These are phyloP conservation scores for Ameiurus melas DNA, from an alignment of 2,113 vertebrate genomes.

Conservation along the genomic window DNA sequence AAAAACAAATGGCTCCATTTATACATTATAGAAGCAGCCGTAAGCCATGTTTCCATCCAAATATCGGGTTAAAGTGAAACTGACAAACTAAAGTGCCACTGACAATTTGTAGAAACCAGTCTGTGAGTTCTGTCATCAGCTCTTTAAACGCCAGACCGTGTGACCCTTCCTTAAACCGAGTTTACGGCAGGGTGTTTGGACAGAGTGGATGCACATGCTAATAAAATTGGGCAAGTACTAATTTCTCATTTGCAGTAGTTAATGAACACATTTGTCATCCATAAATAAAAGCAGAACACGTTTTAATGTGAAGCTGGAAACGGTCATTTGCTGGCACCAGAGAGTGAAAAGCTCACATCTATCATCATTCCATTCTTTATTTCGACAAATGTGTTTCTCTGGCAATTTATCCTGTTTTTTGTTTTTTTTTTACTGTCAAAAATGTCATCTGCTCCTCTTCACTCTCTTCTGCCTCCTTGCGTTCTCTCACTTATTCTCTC, in stretches of 20 bases:
- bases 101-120: background rate
- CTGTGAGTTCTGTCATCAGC: background rate
- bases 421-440: background rate
- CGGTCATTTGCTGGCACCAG: background rate
- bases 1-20: background rate
- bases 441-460: background rate
- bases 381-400: background rate
- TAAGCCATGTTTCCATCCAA: background rate
- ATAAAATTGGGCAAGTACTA: background rate
- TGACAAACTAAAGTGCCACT: background rate
- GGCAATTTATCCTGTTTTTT: background rate
- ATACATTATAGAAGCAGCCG: background rate
- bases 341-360: constrained; percentile 9
- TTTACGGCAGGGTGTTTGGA: background rate
- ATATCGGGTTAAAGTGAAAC: background rate
- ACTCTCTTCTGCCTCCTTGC: background rate
- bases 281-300: constrained; percentile 11
- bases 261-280: constrained; percentile 14
- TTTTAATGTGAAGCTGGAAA: background rate
- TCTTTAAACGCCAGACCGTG: background rate
- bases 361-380: constrained; percentile 18
- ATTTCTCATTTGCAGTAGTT: background rate
- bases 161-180: background rate
- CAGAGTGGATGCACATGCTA: constrained; percentile 1
- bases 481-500: background rate